Conservation (phyloP, 1,140 invertebrate species). For the Drosophila bocki region DNA sequence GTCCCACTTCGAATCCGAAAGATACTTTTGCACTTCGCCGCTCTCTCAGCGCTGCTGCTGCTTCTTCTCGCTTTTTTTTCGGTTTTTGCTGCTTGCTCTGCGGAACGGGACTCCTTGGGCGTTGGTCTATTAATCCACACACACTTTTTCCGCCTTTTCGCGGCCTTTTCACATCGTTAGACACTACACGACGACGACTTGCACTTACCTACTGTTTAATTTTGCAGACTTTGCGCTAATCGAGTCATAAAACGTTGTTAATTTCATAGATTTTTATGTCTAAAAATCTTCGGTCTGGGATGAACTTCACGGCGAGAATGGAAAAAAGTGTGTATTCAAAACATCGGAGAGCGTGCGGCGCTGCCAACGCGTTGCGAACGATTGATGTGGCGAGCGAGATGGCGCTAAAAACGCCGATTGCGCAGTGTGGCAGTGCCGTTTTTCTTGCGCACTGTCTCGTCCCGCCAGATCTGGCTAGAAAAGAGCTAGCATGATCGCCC, state of each 20-base stretch:
- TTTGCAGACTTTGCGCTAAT: conserved; percentile 68
- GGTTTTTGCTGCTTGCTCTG: conserved; percentile 21
- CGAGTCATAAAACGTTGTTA: conserved; percentile 77
- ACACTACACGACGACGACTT: conserved; percentile 40
- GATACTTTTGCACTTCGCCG: conserved; percentile 65
- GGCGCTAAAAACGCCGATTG: conserved; percentile 7
- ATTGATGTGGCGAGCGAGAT: conserved; percentile 8
- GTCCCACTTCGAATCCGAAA: conserved; percentile 58
- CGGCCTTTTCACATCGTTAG: conserved; percentile 37
- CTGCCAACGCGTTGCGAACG: conserved; percentile 29
- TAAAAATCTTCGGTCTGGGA: conserved; percentile 72
- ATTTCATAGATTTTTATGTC: conserved; percentile 66
- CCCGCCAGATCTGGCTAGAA: neutral
- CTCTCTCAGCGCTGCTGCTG: conserved; percentile 25
- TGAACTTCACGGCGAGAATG: conserved; percentile 75
- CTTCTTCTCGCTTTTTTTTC: conserved; percentile 22
- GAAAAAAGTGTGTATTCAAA: conserved; percentile 80
- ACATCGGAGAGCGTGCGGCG: conserved; percentile 43
- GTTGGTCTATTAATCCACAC: conserved; percentile 70
- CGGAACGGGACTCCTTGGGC: conserved; percentile 53
- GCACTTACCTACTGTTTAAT: conserved; percentile 79
- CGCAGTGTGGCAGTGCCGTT: conserved; percentile 5
- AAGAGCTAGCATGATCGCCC: neutral
- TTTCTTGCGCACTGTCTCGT: neutral
- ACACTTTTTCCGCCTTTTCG: conserved; percentile 48